Base-by-base conservation (phyloP, 2,113 vertebrate species). In the Neomonachus schauinslandi region DNA sequence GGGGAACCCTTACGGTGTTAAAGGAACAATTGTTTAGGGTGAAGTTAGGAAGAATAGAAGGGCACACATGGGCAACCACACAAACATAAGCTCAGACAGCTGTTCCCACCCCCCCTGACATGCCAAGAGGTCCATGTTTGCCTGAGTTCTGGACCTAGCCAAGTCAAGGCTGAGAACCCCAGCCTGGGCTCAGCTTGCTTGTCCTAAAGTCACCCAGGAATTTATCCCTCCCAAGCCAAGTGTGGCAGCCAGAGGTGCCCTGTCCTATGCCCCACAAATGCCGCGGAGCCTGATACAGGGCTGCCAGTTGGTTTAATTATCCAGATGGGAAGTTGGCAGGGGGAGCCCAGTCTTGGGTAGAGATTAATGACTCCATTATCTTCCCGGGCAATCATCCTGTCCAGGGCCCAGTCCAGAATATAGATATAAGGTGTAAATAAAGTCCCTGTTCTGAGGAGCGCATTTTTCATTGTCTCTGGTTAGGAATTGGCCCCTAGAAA, bases 281-380 rank as follows among this genome's bases (percentile, higher is more conserved):
- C 61, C 0, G 0, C 22, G 15, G 77, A 97, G 77, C n/a, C 59
- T 8, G 39, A 87, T 18, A 61, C 0, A 7, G 14, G 39, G 65
- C 84, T 96, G 76, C 63, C 74, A 65, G 85, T 74, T 57, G 71
- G 71, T 81, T 86, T 93, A 97, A 94, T 94, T 72, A 88, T 63
- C 19, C 94, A 84, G 84, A 39, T 94, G 87, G 86, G 96, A 97
- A 86, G 67, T 46, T 96, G 97, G 86, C 84, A 59, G 51, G 36
- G 69, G 87, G 63, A 92, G 77, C 81, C 46, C 31, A 4, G 33
- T 46, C 77, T 14, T 5, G 14, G 33, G 63, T 81, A 81, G 89
- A 97, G 67, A 94, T 63, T 51, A 39, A 69, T 31, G 76, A 93
- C 88, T 95, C 77, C 42, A 83, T 97, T 92, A 97, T 96, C 92